These are phyloP conservation scores for Bostrychus sinensis DNA, from an alignment of 2,113 vertebrate genomes.

Conservation along the genomic window DNA sequence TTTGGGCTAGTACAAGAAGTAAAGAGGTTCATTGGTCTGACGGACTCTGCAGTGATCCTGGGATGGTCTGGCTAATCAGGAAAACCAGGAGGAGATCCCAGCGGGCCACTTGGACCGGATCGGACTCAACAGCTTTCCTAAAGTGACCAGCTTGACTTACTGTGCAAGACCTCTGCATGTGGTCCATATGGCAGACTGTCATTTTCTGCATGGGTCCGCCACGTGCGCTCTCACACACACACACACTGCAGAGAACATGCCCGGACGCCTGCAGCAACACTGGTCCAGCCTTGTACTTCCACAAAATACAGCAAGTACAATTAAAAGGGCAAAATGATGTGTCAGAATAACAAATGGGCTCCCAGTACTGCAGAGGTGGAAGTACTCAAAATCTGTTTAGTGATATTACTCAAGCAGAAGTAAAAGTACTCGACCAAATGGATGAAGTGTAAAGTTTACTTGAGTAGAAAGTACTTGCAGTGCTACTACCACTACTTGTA, in stretches of 20 bases:
- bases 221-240: neutral
- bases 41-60: slow-evolving; percentile 25
- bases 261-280: neutral
- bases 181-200: slow-evolving; percentile 68
- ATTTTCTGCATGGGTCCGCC: slow-evolving; percentile 43
- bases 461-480: no score
- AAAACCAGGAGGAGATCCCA: slow-evolving; percentile 42
- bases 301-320: neutral
- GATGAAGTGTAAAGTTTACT: no score
- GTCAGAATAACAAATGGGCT: neutral
- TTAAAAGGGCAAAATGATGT: neutral
- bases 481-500: no score
- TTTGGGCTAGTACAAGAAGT: slow-evolving; percentile 17
- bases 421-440: no score
- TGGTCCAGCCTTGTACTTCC: neutral
- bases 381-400: no score
- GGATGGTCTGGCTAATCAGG: slow-evolving; percentile 50
- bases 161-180: slow-evolving; percentile 50
- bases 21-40: slow-evolving; percentile 40
- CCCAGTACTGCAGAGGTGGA: no score
- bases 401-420: no score
- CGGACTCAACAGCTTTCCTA: slow-evolving; percentile 59
- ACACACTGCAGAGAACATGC: neutral
- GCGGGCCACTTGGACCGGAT: slow-evolving; percentile 42
- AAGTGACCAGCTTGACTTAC: slow-evolving; percentile 65